Evolutionary conservation across 2,113 vertebrate species (phyloP), one percentile per base, ranked within the genome.

Genomic region (Pyrgilauda ruficollis): DNA sequence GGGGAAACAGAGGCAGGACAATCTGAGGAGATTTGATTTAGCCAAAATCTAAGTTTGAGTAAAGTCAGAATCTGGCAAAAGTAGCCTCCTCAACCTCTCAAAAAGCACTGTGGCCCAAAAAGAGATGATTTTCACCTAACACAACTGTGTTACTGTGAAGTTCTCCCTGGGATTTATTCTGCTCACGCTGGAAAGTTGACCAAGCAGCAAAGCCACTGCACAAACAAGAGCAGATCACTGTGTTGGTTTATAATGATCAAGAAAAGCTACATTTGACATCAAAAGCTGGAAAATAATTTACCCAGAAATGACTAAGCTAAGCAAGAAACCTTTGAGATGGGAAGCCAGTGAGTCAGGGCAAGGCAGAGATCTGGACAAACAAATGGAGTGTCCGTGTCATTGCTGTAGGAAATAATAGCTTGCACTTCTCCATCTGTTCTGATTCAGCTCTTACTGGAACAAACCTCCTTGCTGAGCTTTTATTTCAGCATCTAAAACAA

Each of bases 251-350:
- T 94, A 72, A 90, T 79, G 76, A 93, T 90, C 73, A 67, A 81
- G 76, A 75, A 76, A 28, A 49, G 50, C 37, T 76, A 17, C 50
- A 28, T 74, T 85, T 79, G 41, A 50, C 82, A 74, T 44, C 11
- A 88, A 84, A 91, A 90, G 47, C 9, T 82, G 61, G 92, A 59
- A 94, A 94, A 96, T 96, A 33, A 96, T 97, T 97, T 93, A 97
- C 94, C 52, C 52, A 84, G 73, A 89, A 91, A 82, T 85, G 35
- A 46, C 55, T 78, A 59, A 92, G 39, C 67, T 75, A 46, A 91
- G 76, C 83, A 81, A 93, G 79, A 80, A 94, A 96, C 49, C 94
- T 94, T 94, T 93, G 94, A 70, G 35, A 72, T 5, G 5, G 79
- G 43, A 50, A 70, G 37, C 0, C 15, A 85, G 47, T 11, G 84